phyloP scores from a whole-genome alignment of 2,888 invertebrate species.

The Punctoribates punctum region DNA sequence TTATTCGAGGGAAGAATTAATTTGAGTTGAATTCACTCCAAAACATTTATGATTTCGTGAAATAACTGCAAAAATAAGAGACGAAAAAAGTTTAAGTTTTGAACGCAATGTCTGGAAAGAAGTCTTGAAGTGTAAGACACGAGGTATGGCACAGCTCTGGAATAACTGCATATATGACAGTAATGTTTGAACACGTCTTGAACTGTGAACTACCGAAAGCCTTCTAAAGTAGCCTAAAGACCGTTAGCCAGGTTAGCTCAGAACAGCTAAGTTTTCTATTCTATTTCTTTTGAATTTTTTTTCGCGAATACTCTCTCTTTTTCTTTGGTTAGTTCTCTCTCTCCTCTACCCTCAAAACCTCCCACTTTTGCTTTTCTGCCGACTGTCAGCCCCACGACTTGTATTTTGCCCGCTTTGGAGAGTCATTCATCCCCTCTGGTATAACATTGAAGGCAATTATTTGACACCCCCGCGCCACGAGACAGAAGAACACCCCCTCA shows the following conservation, averaged over 20 bases:
- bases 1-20: background rate
- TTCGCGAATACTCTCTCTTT: conserved; percentile 34
- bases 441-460: conserved; percentile 32
- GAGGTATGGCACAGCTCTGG: background rate
- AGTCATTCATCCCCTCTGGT: conserved; percentile 32
- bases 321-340: background rate
- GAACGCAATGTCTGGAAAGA: background rate
- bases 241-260: too few species aligned
- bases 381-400: conserved; percentile 16
- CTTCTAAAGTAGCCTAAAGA: conserved; percentile 30
- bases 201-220: conserved; percentile 34
- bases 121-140: background rate
- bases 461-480: conserved; percentile 35
- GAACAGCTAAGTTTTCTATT: conserved; percentile 17
- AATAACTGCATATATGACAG: conserved; percentile 17
- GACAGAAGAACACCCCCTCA: conserved; percentile 37
- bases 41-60: background rate
- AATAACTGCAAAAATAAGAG: background rate
- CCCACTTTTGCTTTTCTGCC: conserved; percentile 32
- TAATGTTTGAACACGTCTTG: conserved; percentile 33
- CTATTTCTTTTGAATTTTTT: conserved; percentile 7
- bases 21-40: background rate
- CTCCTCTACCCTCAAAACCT: conserved; percentile 33
- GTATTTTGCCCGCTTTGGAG: conserved; percentile 6
- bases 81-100: background rate